Base-by-base conservation (phyloP, 2,797 vertebrate species). In the Tenualosa ilisha region DNA sequence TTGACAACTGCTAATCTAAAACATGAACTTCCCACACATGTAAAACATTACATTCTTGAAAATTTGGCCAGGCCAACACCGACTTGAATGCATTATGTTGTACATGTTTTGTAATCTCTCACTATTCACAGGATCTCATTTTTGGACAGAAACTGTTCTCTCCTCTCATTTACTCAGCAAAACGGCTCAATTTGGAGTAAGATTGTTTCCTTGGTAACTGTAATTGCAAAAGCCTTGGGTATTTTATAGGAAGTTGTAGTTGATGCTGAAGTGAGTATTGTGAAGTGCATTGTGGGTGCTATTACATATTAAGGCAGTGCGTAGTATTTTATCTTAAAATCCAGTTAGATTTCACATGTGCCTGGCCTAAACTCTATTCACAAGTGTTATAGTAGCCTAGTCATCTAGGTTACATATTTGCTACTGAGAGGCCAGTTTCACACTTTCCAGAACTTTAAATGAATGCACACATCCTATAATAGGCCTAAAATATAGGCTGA, bases 151-250 rank as follows among this genome's bases (percentile, higher is more conserved):
- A 31, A 31, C 31, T 31, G 31, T 0, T 1, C 59, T 68, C n/a
- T 37, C 31, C 63, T 37, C 63, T 68, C 9, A 68, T 31, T 63
- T 63, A 63, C 26, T 68, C 12, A 68, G 63, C 26, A 68, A 68
- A 68, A 68, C 31, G 11, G 63, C 63, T 65, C 56, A 59, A 9
- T 9, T 65, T 68, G 24, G 26, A 68, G 37, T 68, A 37, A 68
- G 63, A 68, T 68, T 68, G 63, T 68, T 68, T 68, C 63, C 63
- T 68, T 68, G 63, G 63, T 63, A 63, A 63, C 59, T 63, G 59
- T 68, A 26, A 68, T 68, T 68, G 63, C 63, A 68, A 3, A 68
- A 31, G 12, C 24, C 63, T 37, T 68, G 63, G 24, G 61, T 12
- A 65, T 24, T 65, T 65, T 24, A 65, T n/a, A 65, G n/a, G 26